These are phyloP conservation scores for Phodopus roborovskii DNA, from an alignment of 2,113 vertebrate genomes.

Conservation along the genomic window DNA sequence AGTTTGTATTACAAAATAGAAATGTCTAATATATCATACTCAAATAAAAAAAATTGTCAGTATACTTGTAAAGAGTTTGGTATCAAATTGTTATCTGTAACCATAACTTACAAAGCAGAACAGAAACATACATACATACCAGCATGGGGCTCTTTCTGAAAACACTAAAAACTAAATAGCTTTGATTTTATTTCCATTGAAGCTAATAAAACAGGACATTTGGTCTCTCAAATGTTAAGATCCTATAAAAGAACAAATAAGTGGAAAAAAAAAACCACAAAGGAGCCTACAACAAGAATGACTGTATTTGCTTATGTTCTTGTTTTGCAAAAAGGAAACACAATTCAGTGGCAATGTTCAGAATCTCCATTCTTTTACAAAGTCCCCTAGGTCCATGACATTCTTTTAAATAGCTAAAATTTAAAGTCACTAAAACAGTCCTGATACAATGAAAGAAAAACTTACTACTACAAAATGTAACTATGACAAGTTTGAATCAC, in stretches of 20 bases:
- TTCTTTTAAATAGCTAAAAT: conserved; percentile 17
- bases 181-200: conserved; percentile 64
- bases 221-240: background rate
- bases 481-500: conserved; percentile 49
- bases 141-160: conserved; percentile 2
- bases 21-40: conserved; percentile 67
- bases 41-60: conserved; percentile 75
- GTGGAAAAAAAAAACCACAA: background rate
- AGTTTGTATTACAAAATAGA: conserved; percentile 71
- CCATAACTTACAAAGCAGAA: conserved; percentile 32
- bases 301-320: conserved; percentile 29
- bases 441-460: conserved; percentile 44
- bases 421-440: conserved; percentile 42
- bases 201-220: conserved; percentile 40
- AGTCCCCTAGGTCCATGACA: background rate
- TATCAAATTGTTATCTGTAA: conserved; percentile 43
- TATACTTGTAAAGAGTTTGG: conserved; percentile 51
- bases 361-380: conserved; percentile 7
- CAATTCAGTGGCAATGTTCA: conserved; percentile 5
- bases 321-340: conserved; percentile 45
- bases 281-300: background rate
- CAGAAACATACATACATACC: background rate
- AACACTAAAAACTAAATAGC: background rate
- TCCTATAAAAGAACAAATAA: background rate
- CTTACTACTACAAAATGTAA: conserved; percentile 44